Conservation (phyloP, 2,888 invertebrate species). For the Sphaerophoria taeniata region DNA sequence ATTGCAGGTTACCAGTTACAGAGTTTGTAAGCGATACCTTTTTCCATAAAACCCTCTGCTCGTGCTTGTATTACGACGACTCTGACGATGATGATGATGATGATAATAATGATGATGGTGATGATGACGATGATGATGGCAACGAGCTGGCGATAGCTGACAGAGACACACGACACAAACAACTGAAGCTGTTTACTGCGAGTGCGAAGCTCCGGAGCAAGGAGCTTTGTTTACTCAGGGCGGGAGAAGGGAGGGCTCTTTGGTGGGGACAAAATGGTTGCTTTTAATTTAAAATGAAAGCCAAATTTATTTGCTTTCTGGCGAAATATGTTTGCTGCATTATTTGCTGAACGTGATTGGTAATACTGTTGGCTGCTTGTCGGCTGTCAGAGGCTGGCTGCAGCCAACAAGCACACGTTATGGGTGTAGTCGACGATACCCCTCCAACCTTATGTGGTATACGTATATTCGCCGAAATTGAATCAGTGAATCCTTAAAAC, state of each 20-base stretch:
- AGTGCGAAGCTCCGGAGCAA: not conserved
- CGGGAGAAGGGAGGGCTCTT: constrained; percentile 32
- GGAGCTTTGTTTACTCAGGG: constrained; percentile 38
- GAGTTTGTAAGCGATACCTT: constrained; percentile 72
- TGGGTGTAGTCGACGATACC: constrained; percentile 57
- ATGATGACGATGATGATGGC: constrained; percentile 27
- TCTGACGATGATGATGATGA: constrained; percentile 21
- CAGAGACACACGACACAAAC: not conserved
- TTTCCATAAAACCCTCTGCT: constrained; percentile 36
- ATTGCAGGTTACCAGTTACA: constrained; percentile 64
- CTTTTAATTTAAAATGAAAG: constrained; percentile 75
- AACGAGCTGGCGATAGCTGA: constrained; percentile 7
- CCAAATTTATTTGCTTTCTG: constrained; percentile 74
- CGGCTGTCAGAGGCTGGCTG: constrained; percentile 70
- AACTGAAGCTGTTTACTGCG: constrained; percentile 17
- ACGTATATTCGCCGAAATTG: constrained; percentile 70
- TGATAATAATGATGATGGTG: constrained; percentile 35
- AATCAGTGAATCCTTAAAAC: constrained; percentile 75
- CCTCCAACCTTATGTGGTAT: constrained; percentile 18
- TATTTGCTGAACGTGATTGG: constrained; percentile 74
- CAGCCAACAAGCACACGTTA: constrained; percentile 59
- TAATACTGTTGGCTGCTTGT: constrained; percentile 73
- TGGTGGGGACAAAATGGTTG: constrained; percentile 70
- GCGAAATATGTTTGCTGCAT: constrained; percentile 75
- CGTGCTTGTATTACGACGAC: constrained; percentile 45